phyloP scores from a whole-genome alignment of 1,140 invertebrate genomes.

The Oreohelix idahoensis region DNA sequence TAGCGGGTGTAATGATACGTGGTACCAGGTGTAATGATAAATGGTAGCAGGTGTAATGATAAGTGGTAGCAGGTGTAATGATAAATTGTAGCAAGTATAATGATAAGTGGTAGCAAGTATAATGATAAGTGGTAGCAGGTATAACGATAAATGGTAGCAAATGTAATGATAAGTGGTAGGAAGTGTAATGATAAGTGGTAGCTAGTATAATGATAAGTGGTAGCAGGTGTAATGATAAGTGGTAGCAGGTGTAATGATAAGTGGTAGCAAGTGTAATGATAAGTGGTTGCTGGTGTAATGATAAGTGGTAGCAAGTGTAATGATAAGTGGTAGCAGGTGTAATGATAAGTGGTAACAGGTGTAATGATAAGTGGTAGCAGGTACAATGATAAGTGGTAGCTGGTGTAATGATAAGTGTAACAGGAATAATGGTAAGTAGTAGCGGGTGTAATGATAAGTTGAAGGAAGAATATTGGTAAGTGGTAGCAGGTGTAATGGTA shows the following conservation, averaged over 20 bases:
- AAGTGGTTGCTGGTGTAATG: too few species aligned
- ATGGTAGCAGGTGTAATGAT: too few species aligned
- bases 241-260: not conserved
- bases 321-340: not conserved
- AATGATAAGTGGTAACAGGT: not conserved
- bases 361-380: too few species aligned
- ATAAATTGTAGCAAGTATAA: too few species aligned
- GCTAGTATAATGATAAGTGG: not conserved
- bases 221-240: not conserved
- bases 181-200: too few species aligned
- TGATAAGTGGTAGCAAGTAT: not conserved
- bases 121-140: not conserved
- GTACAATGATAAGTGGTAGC: not conserved
- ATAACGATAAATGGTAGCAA: not conserved
- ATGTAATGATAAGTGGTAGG: not conserved
- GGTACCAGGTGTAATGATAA: too few species aligned
- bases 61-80: too few species aligned
- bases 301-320: not conserved
- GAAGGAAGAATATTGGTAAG: too few species aligned
- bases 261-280: not conserved
- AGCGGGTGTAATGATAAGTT: not conserved
- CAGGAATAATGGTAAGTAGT: not conserved
- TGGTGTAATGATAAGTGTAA: too few species aligned
- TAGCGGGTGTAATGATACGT: slow-evolving; percentile 5
- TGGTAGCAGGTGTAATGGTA: not conserved